A percentile compares a stretch with the other conserved stretches of the same genome.
Conservation (phyloP, 2,888 invertebrate genomes). For the Acleris laterana region DNA sequence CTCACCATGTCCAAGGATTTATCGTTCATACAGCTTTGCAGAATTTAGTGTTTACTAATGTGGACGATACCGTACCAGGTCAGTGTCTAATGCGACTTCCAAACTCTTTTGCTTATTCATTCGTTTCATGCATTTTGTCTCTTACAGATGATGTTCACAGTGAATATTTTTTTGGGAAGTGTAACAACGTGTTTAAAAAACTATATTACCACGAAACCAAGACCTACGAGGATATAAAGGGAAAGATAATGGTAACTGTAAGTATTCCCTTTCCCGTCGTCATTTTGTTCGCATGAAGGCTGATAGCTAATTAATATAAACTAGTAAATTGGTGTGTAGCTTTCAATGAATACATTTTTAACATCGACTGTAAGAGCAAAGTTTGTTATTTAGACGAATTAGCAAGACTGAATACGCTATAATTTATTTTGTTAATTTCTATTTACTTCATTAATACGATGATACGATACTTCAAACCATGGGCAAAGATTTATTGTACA, state of each 20-base stretch:
- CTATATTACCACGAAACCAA: not conserved
- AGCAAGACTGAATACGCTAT: no score
- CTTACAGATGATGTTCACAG: slow-evolving; percentile 39
- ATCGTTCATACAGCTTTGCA: slow-evolving; percentile 31
- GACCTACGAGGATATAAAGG: not conserved
- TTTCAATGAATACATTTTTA: no score
- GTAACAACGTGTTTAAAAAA: slow-evolving; percentile 30
- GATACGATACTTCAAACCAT: no score
- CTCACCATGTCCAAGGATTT: slow-evolving; percentile 6
- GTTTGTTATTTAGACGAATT: no score
- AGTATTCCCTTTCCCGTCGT: not conserved
- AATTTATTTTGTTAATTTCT: no score
- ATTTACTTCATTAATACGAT: no score
- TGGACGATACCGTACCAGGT: slow-evolving; percentile 33
- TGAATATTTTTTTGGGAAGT: slow-evolving; percentile 43
- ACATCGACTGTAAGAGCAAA: no score
- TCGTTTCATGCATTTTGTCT: not conserved
- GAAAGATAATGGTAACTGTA: slow-evolving; percentile 1
- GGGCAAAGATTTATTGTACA: no score
- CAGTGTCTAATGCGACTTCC: not conserved
- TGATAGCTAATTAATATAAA: no score
- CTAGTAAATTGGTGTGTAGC: no score
- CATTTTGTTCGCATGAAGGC: no score
- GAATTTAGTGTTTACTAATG: slow-evolving; percentile 38
- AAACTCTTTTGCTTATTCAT: not conserved